A percentile compares a stretch with the other conserved stretches of the same genome.
Evolutionary conservation across 2,113 vertebrate species (phyloP).

Genomic region (Oenanthe oenanthe): DNA sequence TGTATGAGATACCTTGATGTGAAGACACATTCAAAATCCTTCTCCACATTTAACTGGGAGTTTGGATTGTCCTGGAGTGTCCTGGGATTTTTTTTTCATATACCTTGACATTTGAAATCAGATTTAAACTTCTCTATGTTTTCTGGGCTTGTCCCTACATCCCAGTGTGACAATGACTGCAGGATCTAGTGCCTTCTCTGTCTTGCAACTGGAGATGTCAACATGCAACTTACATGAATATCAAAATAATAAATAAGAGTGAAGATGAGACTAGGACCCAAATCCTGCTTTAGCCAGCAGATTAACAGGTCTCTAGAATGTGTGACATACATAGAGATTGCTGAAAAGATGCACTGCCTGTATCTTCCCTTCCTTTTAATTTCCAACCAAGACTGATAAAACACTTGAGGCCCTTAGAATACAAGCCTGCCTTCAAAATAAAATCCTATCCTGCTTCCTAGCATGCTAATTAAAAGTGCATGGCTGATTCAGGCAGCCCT

Average conservation of each 20-base stretch:
- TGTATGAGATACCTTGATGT: background rate
- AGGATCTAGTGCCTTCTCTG: background rate
- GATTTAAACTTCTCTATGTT: background rate
- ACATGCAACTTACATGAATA: background rate
- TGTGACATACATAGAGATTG: background rate
- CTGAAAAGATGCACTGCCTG: background rate
- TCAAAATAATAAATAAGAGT: background rate
- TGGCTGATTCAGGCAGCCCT: slow-evolving; percentile 1
- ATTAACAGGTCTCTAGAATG: background rate
- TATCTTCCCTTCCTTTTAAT: background rate
- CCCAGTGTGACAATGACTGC: background rate
- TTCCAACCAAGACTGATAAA: background rate
- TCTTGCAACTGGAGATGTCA: background rate
- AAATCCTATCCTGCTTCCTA: background rate
- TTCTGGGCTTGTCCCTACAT: background rate
- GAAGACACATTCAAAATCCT: background rate
- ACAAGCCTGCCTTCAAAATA: slow-evolving; percentile 22
- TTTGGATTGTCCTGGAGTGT: background rate
- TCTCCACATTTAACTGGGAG: background rate
- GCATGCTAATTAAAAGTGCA: slow-evolving; percentile 19
- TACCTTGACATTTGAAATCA: background rate
- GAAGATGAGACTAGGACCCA: background rate
- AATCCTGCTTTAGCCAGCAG: background rate
- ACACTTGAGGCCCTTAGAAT: slow-evolving; percentile 1
- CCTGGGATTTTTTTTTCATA: background rate